These are phyloP conservation scores for Prunella himalayana DNA, from an alignment of 2,113 vertebrate genomes.

Conservation along the genomic window DNA sequence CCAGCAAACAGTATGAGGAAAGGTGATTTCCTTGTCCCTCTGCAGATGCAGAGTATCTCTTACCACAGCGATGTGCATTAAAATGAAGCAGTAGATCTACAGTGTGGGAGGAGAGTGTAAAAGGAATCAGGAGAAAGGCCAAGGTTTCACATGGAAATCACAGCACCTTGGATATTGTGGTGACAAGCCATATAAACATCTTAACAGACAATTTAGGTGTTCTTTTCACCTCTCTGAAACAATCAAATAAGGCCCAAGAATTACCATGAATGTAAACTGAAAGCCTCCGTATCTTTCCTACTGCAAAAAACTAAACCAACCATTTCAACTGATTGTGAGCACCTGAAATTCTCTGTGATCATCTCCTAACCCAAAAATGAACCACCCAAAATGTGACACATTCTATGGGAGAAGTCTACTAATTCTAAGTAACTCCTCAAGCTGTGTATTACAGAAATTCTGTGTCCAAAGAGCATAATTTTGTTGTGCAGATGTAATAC, in stretches of 20 bases:
- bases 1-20: slow-evolving; percentile 26
- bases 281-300: neutral
- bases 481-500: slow-evolving; percentile 5
- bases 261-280: neutral
- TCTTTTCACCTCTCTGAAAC: slow-evolving; percentile 55
- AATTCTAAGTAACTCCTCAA: neutral
- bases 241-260: neutral
- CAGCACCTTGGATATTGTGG: neutral
- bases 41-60: slow-evolving; percentile 51
- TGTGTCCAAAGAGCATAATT: neutral
- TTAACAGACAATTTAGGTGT: neutral
- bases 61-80: slow-evolving; percentile 21
- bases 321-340: neutral
- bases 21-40: slow-evolving; percentile 22
- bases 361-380: neutral
- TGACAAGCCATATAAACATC: neutral
- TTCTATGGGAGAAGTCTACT: neutral
- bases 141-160: slow-evolving; percentile 23
- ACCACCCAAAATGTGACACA: neutral
- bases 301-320: neutral
- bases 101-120: neutral
- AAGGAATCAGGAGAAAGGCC: neutral
- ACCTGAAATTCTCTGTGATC: neutral
- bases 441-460: neutral
- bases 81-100: slow-evolving; percentile 66